Percentiles rank a stretch among this genome's conserved stretches.
Evolutionary conservation across 2,888 invertebrate genomes (phyloP).

Genomic region (Odontomyia ornata): DNA sequence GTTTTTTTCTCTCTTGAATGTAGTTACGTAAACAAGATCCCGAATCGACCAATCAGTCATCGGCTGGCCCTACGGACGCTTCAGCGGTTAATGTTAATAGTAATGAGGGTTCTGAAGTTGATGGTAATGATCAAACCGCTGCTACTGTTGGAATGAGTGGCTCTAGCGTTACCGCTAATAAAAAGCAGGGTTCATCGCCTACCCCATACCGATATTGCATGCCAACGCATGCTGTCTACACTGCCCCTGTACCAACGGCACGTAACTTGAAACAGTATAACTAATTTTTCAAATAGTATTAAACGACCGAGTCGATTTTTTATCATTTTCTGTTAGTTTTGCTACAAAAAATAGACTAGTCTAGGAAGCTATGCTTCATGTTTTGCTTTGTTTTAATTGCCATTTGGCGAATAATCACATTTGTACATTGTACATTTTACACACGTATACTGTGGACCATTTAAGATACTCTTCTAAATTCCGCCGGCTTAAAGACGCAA

Average conservation of each 20-base stretch:
- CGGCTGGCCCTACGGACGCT: conserved; percentile 52
- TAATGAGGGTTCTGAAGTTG: conserved; percentile 34
- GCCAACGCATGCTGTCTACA: conserved; percentile 71
- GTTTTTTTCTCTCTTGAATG: conserved; percentile 47
- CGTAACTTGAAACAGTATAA: conserved; percentile 61
- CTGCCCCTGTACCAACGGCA: conserved; percentile 71
- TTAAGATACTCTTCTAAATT: conserved; percentile 36
- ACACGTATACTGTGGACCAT: conserved; percentile 42
- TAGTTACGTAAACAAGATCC: conserved; percentile 60
- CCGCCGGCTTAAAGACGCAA: background rate
- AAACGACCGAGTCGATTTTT: conserved; percentile 26
- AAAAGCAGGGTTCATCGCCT: conserved; percentile 55
- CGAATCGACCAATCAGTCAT: conserved; percentile 56
- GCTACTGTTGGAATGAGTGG: conserved; percentile 44
- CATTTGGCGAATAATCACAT: conserved; percentile 41
- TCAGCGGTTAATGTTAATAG: conserved; percentile 46
- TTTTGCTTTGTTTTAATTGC: conserved; percentile 41
- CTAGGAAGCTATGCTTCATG: conserved; percentile 42
- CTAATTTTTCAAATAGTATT: conserved; percentile 28
- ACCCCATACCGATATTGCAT: conserved; percentile 69
- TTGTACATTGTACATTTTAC: conserved; percentile 41
- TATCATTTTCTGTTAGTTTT: conserved; percentile 36
- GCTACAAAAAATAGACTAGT: conserved; percentile 35
- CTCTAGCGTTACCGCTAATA: conserved; percentile 52
- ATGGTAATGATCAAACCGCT: conserved; percentile 28